Percentiles rank a stretch among this genome's conserved stretches.
phyloP scores from a whole-genome alignment of 2,888 invertebrate genomes.

The Halictus ligatus region DNA sequence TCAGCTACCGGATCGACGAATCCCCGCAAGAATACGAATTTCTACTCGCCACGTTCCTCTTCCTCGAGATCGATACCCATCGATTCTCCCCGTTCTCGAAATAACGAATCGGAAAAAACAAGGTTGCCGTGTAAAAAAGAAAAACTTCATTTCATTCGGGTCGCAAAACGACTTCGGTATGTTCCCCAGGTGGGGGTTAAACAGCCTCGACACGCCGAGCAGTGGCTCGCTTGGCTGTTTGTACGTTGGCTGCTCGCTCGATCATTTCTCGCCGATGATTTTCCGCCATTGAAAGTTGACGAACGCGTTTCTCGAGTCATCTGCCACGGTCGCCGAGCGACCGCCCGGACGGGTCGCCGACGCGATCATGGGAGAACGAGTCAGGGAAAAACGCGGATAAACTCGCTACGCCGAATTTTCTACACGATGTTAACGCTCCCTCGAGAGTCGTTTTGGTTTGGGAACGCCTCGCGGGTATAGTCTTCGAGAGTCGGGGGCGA shows the following conservation, averaged over 20 bases:
- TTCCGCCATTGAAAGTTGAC: slow-evolving; percentile 9
- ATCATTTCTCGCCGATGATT: slow-evolving; percentile 33
- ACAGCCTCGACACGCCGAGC: slow-evolving; percentile 1
- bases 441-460: slow-evolving; percentile 18
- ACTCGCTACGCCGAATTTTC: slow-evolving; percentile 43
- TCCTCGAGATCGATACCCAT: background rate
- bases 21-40: background rate
- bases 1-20: background rate
- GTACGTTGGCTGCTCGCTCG: slow-evolving; percentile 33
- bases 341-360: background rate
- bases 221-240: slow-evolving; percentile 5
- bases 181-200: background rate
- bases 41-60: background rate
- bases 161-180: background rate
- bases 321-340: background rate
- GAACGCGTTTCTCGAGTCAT: slow-evolving; percentile 10
- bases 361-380: slow-evolving; percentile 6
- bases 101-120: background rate
- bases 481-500: slow-evolving; percentile 10
- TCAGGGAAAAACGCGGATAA: slow-evolving; percentile 16
- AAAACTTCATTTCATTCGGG: background rate
- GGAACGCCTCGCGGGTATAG: background rate
- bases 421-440: background rate
- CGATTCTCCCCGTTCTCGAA: background rate
- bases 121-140: background rate